Evolutionary conservation across 2,888 invertebrate genomes (phyloP).

Genomic region (Crossocerus cetratus): DNA sequence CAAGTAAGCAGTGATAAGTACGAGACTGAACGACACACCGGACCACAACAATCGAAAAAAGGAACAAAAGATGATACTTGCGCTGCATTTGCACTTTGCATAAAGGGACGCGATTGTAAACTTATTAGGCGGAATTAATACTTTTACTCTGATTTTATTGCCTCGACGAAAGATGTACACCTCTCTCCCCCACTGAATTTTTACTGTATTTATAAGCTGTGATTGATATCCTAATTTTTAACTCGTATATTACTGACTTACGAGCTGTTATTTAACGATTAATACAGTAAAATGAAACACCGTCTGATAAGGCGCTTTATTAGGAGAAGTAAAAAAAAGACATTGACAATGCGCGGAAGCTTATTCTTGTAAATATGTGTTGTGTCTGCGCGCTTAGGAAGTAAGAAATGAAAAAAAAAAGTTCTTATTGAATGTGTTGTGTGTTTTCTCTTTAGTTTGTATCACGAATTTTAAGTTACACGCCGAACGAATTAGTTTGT

Average conservation of each 20-base stretch:
- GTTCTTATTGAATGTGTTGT: slow-evolving; percentile 53
- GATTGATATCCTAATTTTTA: slow-evolving; percentile 62
- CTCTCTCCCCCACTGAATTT: slow-evolving; percentile 53
- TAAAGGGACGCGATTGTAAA: slow-evolving; percentile 19
- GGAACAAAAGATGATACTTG: slow-evolving; percentile 18
- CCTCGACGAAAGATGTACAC: slow-evolving; percentile 38
- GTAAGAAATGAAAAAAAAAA: slow-evolving; percentile 49
- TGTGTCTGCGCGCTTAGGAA: slow-evolving; percentile 60
- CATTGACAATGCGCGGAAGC: slow-evolving; percentile 51
- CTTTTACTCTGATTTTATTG: slow-evolving; percentile 31
- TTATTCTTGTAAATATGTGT: slow-evolving; percentile 63
- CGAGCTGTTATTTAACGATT: slow-evolving; percentile 56
- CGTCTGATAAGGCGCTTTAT: slow-evolving; percentile 43
- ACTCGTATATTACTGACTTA: slow-evolving; percentile 51
- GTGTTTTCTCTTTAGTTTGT: slow-evolving; percentile 33
- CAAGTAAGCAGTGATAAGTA: slow-evolving; percentile 33
- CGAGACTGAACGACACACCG: slow-evolving; percentile 50
- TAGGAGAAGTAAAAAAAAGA: slow-evolving; percentile 41
- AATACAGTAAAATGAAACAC: slow-evolving; percentile 23
- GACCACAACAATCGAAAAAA: slow-evolving; percentile 37
- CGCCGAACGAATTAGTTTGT: slow-evolving; percentile 3
- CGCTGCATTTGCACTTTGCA: slow-evolving; percentile 35
- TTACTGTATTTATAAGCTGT: slow-evolving; percentile 63
- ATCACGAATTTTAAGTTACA: slow-evolving; percentile 5
- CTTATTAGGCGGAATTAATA: slow-evolving; percentile 28